Evolutionary conservation across 1,140 invertebrate genomes (phyloP), one percentile per base, ranked within the genome.

Genomic region (Holcopasites calliopsidis): DNA sequence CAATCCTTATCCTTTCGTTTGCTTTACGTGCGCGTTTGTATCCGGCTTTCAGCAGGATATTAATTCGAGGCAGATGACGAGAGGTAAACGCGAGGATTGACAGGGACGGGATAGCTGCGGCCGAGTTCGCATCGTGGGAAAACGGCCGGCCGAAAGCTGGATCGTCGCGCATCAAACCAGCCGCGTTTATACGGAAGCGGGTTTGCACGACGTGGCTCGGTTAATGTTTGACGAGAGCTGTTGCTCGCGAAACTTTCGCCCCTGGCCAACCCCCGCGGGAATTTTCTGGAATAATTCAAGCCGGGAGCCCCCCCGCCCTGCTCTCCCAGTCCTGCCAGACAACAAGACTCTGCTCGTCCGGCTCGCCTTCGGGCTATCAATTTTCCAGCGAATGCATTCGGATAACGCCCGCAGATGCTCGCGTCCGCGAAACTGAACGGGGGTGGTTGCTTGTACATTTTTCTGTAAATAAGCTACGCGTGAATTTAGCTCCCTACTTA

Each of bases 271-370:
- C n/a, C 73, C 74, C 42, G 16, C 38, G 62, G 69, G 62, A 77
- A 35, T 81, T 77, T 77, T 77, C 68, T 74, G 65, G n/a, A 82
- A 82, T 81, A 74, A 82, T 81, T 80, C 35, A 70, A 47, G 5
- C 47, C 38, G 57, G 26, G 58, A 57, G 55, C 65, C 13, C 62
- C 21, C 31, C 38, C 28, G 8, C 7, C 42, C 55, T 23, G 57
- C n/a, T 11, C 23, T 21, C 76, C 31, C n/a, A n/a, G n/a, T n/a
- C n/a, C n/a, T n/a, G n/a, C n/a, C n/a, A n/a, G n/a, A n/a, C n/a
- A n/a, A n/a, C n/a, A n/a, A n/a, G n/a, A n/a, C n/a, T n/a, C n/a
- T n/a, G n/a, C n/a, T n/a, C n/a, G n/a, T n/a, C 61, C 11, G 1
- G 21, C 52, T 50, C 31, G 26, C 68, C 76, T 47, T 80, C 33